Evolutionary conservation across 2,888 invertebrate genomes (phyloP), one percentile per base, ranked within the genome.

Genomic region (Sepiola atlantica): DNA sequence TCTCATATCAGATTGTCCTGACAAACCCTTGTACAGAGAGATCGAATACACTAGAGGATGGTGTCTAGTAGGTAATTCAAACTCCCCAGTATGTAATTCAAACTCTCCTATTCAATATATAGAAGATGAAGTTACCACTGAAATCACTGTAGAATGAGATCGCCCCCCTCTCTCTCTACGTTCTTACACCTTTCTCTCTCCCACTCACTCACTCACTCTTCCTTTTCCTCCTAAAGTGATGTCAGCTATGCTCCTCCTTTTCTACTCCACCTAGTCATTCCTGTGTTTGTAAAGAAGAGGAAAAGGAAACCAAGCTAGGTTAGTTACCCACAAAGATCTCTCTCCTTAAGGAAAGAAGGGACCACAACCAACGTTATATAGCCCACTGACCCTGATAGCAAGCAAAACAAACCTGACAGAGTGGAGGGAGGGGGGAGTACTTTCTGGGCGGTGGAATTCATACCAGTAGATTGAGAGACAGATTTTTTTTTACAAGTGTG

Each of bases 121-220:
- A 77, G n/a, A 77, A 77, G 77, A 77, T 77, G 77, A 77, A 77
- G n/a, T 77, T 77, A 77, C 77, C 77, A 77, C 77, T 77, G 77
- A 77, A 77, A 77, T 77, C 77, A 77, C 77, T 77, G 77, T 32
- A 32, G 77, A 77, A 77, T 77, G 77, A 77, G 77, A 77, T 77
- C 77, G 16, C 77, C n/a, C 77, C 77, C n/a, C 77, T n/a, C 61
- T 28, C 20, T 24, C 61, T 61, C 4, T 32, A 32, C 77, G 16
- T n/a, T 77, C 77, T 32, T 32, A n/a, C 77, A 4, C 1, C 32
- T 32, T 18, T 77, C 77, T 77, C n/a, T 77, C 16, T 77, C 16
- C 12, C n/a, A 14, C 14, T 77, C 77, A n/a, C n/a, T 77, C 16
- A n/a, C 16, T n/a, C n/a, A 14, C 14, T 77, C n/a, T 61, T 61